Percentiles rank a stretch among this genome's conserved stretches.
Evolutionary conservation across 2,888 invertebrate species (phyloP).

Genomic region (Craniophora ligustri): DNA sequence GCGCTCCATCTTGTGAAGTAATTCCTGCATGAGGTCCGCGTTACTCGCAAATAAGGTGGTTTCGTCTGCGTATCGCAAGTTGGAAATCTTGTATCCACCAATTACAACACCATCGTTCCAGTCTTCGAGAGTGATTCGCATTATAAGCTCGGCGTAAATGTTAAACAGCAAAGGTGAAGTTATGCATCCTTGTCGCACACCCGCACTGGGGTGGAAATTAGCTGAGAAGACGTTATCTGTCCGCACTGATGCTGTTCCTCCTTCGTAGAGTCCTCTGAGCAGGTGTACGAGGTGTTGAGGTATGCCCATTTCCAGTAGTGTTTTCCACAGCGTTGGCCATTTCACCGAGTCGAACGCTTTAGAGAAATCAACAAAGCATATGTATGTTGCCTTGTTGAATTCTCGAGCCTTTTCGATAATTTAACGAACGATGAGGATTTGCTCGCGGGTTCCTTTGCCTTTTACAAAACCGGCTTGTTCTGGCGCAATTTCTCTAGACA

Average conservation of each 20-base stretch:
- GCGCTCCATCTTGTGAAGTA: too few species aligned
- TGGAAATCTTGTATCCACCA: constrained; percentile 11
- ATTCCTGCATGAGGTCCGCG: too few species aligned
- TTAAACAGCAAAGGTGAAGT: background rate
- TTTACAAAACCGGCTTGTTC: constrained; percentile 37
- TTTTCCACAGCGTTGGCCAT: background rate
- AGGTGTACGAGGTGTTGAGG: background rate
- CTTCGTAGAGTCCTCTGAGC: background rate
- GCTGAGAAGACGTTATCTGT: background rate
- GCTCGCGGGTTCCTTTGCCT: constrained; percentile 33
- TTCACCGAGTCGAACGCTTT: too few species aligned
- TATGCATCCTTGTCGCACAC: constrained; percentile 2
- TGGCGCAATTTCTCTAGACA: constrained; percentile 17
- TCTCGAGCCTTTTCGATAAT: too few species aligned
- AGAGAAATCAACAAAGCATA: too few species aligned
- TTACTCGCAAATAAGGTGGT: constrained; percentile 32
- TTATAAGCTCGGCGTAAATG: background rate
- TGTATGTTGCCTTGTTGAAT: too few species aligned
- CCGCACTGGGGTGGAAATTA: constrained; percentile 5
- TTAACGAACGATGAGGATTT: constrained; percentile 27
- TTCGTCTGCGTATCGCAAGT: constrained; percentile 42
- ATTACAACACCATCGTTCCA: constrained; percentile 2
- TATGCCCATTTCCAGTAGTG: background rate
- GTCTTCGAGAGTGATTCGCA: constrained; percentile 2
- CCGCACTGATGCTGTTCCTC: background rate